Base-by-base conservation (phyloP, 2,113 vertebrate genomes). In the Catharus fuscescens region DNA sequence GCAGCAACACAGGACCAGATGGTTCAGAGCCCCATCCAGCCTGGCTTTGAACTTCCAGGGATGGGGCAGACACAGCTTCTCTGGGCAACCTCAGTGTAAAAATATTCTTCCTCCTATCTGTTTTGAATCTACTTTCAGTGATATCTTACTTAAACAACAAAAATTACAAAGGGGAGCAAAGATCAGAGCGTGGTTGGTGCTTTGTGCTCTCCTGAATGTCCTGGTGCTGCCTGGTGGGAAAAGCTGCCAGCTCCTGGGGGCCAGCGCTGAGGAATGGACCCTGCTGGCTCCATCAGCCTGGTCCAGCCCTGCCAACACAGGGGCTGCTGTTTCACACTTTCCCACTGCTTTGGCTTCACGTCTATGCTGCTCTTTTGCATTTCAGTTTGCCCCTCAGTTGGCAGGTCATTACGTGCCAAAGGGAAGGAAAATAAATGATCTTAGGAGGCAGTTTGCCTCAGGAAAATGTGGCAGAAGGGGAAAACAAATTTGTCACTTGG, bases 221-320 rank as follows among this genome's bases (percentile, higher is more conserved):
- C 66, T 53, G 62, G 31, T 21, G 19, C 12, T n/a, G 6, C 48
- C 66, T 66, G 38, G 16, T 40, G 40, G 56, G 34, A n/a, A 64
- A 24, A 18, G 3, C 42, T 52, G 14, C 10, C 15, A 10, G 48
- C 14, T 88, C 19, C 10, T 11, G 28, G 26, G 53, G 42, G 36
- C 66, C 57, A 26, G 0, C 28, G 53, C 23, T 77, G 59, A 76
- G 69, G 42, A 48, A 25, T 0, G 6, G 74, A 13, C 48, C 32
- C 74, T 62, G 73, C 18, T 48, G 29, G 23, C 48, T 62, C 70
- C 48, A 16, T 0, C 7, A 26, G n/a, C 0, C 0, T 5, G 40
- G 12, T 9, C 56, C 4, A 3, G 45, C 66, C 50, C 67, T 61
- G 62, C 48, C 67, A 62, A 10, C 72, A 25, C 19, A 5, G 38